These are phyloP conservation scores for Sebastolobus alascanus DNA, from an alignment of 2,797 vertebrate genomes.

Conservation along the genomic window DNA sequence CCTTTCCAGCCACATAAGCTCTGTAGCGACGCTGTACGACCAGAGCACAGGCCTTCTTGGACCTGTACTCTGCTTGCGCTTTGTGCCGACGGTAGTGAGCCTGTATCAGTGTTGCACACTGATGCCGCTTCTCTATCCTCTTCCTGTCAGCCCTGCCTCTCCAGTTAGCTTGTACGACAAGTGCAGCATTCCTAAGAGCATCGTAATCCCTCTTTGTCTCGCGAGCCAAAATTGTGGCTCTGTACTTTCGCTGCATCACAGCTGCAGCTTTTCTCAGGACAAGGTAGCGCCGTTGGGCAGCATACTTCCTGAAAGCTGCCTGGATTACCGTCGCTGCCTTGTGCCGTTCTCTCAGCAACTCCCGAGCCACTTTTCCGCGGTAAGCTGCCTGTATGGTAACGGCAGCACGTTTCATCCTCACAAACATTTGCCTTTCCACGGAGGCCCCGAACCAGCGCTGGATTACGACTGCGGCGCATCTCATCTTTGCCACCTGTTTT, in stretches of 20 bases:
- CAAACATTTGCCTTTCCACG: constrained; percentile 73
- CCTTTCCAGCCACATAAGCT: constrained; percentile 74
- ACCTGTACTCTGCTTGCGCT: constrained; percentile 75
- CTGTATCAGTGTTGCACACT: constrained; percentile 86
- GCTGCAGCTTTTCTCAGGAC: constrained; percentile 69
- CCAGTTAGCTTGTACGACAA: constrained; percentile 89
- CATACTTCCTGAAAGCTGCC: constrained; percentile 82
- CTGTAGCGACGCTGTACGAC: constrained; percentile 86
- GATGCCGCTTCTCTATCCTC: constrained; percentile 66
- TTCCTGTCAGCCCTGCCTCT: constrained; percentile 83
- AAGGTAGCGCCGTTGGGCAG: constrained; percentile 75
- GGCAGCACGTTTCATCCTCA: constrained; percentile 79
- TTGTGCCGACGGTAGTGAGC: constrained; percentile 84
- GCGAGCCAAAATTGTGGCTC: constrained; percentile 78
- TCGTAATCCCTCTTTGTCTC: constrained; percentile 73
- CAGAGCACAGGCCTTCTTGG: constrained; percentile 75
- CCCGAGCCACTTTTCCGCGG: constrained; percentile 84
- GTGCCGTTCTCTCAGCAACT: constrained; percentile 65
- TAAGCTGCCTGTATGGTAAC: constrained; percentile 86
- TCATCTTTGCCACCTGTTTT: constrained; percentile 66
- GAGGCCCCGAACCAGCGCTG: constrained; percentile 89
- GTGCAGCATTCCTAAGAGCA: constrained; percentile 60
- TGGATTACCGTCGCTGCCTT: constrained; percentile 87
- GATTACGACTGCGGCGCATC: constrained; percentile 80
- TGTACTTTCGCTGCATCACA: constrained; percentile 85